phyloP scores from a whole-genome alignment of 2,113 vertebrate genomes.

The Azemiops feae region DNA sequence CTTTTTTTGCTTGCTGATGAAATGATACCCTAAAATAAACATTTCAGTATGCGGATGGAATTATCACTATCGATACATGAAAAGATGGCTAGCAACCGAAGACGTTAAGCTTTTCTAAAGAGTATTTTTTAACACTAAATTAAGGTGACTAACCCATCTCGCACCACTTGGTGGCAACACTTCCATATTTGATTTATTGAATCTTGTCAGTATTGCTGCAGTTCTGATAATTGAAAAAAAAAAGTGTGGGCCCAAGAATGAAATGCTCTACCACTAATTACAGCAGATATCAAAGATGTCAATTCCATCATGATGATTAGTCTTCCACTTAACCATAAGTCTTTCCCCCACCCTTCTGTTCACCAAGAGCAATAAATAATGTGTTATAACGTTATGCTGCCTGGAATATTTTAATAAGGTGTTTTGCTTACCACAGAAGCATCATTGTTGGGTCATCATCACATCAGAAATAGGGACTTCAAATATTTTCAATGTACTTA shows the following conservation, averaged over 20 bases:
- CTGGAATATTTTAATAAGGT: constrained; percentile 37
- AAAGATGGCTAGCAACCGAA: constrained; percentile 21
- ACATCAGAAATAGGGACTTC: constrained; percentile 9
- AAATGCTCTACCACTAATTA: constrained; percentile 44
- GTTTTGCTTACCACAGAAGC: neutral
- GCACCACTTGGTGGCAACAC: constrained; percentile 76
- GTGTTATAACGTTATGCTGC: constrained; percentile 7
- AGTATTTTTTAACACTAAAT: constrained; percentile 37
- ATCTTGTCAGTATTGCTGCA: constrained; percentile 40
- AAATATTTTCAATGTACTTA: constrained; percentile 30
- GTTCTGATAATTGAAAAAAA: constrained; percentile 45
- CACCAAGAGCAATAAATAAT: constrained; percentile 27
- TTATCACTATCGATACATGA: constrained; percentile 1
- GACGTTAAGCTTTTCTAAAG: neutral
- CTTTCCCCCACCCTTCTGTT: neutral
- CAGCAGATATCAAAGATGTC: constrained; percentile 35
- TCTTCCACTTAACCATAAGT: constrained; percentile 4
- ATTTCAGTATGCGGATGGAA: neutral
- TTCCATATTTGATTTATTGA: constrained; percentile 74
- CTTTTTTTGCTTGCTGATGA: constrained; percentile 2
- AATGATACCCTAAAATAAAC: fast-evolving
- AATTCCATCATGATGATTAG: constrained; percentile 10
- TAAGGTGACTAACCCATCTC: constrained; percentile 59
- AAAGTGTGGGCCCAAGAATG: constrained; percentile 17
- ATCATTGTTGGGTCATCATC: neutral